phyloP scores from a whole-genome alignment of 2,113 vertebrate species.

The Epinephelus lanceolatus region DNA sequence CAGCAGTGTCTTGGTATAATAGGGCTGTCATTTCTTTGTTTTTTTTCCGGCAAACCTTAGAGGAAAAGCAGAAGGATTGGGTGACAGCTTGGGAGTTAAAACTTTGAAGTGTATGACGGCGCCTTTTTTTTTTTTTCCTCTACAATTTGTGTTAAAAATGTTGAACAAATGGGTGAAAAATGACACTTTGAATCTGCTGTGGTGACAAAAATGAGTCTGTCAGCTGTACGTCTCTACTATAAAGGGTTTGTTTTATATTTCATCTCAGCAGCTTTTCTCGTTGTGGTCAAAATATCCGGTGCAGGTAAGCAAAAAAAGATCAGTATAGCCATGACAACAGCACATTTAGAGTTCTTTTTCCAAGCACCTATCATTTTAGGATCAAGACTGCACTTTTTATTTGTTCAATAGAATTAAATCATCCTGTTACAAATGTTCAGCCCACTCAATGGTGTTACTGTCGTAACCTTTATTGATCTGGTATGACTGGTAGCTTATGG shows the following conservation, averaged over 20 bases:
- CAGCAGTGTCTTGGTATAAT: conserved; percentile 59
- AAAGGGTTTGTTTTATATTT: conserved; percentile 2
- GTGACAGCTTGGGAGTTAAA: conserved; percentile 51
- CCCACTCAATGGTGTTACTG: no score
- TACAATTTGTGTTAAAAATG: conserved; percentile 18
- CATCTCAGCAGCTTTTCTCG: background rate
- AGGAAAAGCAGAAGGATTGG: conserved; percentile 17
- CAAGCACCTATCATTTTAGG: background rate
- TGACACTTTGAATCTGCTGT: conserved; percentile 13
- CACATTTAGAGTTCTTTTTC: background rate
- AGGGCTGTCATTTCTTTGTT: conserved; percentile 53
- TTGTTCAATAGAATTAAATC: no score
- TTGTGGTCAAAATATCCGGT: background rate
- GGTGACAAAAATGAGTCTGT: background rate
- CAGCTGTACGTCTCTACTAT: background rate
- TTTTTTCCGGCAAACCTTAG: conserved; percentile 10
- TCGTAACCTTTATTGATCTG: no score
- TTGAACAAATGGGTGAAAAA: conserved; percentile 36
- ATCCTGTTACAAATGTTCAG: no score
- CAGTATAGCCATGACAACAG: background rate
- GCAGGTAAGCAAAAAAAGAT: background rate
- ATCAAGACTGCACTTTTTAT: background rate
- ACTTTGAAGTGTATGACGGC: conserved; percentile 16
- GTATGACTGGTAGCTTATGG: no score
- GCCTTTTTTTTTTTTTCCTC: background rate